Evolutionary conservation across 2,797 vertebrate species (phyloP).

Genomic region (Diplodus puntazzo): DNA sequence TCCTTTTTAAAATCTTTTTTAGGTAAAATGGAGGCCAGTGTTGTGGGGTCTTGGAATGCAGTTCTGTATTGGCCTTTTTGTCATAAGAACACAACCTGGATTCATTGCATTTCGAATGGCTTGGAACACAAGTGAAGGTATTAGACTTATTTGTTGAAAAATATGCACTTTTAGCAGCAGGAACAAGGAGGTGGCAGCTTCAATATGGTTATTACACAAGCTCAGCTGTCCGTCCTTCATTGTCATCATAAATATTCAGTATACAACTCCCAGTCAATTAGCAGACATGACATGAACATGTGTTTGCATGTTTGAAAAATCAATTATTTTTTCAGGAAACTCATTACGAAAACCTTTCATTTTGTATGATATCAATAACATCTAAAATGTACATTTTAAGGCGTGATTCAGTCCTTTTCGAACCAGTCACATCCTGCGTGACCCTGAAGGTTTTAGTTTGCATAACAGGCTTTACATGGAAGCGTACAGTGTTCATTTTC

Average conservation of each 20-base stretch:
- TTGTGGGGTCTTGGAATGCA: slow-evolving; percentile 94
- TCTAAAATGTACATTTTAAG: not conserved
- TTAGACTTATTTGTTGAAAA: not conserved
- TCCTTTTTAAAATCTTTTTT: slow-evolving; percentile 4
- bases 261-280: not conserved
- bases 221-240: not conserved
- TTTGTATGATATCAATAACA: not conserved
- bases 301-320: not conserved
- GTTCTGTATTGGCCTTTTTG: slow-evolving; percentile 91
- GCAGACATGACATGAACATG: not conserved
- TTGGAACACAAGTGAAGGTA: slow-evolving; percentile 94
- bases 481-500: slow-evolving; percentile 14
- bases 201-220: not conserved
- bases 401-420: not conserved
- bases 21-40: slow-evolving; percentile 93
- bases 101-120: slow-evolving; percentile 91
- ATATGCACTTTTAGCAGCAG: not conserved
- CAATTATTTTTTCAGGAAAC: not conserved
- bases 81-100: slow-evolving; percentile 93
- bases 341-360: not conserved
- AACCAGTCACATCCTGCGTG: not conserved
- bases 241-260: not conserved
- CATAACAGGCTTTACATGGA: not conserved
- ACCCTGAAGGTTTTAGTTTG: slow-evolving; percentile 2
- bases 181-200: not conserved